These are phyloP conservation scores for Arge pagana DNA, from an alignment of 2,888 invertebrate genomes.

Conservation along the genomic window DNA sequence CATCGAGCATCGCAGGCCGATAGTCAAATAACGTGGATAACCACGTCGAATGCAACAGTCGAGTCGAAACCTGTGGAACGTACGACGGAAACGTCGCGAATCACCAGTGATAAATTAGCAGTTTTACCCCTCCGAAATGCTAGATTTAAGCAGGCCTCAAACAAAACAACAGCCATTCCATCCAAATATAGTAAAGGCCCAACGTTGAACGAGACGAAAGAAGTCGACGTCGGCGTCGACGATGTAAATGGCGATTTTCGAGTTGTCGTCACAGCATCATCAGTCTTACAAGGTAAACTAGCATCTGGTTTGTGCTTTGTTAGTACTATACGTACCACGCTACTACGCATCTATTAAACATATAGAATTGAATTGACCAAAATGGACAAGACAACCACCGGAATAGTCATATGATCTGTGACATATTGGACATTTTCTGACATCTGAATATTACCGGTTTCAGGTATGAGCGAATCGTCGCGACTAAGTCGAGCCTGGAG, in stretches of 20 bases:
- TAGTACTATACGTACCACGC: too few species aligned
- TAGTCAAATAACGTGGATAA: slow-evolving; percentile 44
- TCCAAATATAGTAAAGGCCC: slow-evolving; percentile 33
- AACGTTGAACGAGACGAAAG: slow-evolving; percentile 42
- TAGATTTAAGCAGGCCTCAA: slow-evolving; percentile 42
- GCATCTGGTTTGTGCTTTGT: too few species aligned
- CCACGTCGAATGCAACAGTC: slow-evolving; percentile 37
- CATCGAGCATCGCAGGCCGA: slow-evolving; percentile 30
- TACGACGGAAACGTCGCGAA: slow-evolving; percentile 23
- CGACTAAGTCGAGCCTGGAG: slow-evolving; percentile 49
- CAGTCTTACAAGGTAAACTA: slow-evolving; percentile 43
- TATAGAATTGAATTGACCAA: too few species aligned
- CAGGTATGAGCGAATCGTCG: slow-evolving; percentile 44
- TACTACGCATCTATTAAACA: too few species aligned
- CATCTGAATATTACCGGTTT: too few species aligned
- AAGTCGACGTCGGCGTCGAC: slow-evolving; percentile 38
- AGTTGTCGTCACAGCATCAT: slow-evolving; percentile 45
- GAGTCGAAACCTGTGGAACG: slow-evolving; percentile 38
- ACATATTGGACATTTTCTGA: too few species aligned
- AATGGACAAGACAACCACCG: too few species aligned
- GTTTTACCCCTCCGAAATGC: slow-evolving; percentile 44
- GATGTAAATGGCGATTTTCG: slow-evolving; percentile 42
- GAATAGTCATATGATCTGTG: background rate
- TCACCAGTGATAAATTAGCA: slow-evolving; percentile 28
- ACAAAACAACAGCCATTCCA: slow-evolving; percentile 38